Evolutionary conservation across 30 jellyfish, hydroid and myxozoan genomes (phyloP).

Genomic region (Turritopsis rubra): DNA sequence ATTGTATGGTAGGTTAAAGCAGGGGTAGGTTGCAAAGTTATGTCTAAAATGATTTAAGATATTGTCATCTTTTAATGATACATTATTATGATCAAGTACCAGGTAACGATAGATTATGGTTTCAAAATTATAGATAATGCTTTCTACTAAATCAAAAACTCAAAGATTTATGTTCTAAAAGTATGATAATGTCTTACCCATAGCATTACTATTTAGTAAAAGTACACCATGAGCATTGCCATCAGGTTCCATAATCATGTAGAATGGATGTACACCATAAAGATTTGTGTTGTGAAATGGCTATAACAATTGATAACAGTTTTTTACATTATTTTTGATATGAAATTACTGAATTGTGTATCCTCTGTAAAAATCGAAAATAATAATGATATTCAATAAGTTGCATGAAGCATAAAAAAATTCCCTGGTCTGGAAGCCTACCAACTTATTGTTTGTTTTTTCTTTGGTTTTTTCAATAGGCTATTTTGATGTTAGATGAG

Average conservation of each 20-base stretch:
- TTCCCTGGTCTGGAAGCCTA: too few relatives aligned
- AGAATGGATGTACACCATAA: constrained; percentile 96
- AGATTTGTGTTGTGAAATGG: constrained; percentile 47
- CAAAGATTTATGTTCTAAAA: too few relatives aligned
- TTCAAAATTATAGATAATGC: too few relatives aligned
- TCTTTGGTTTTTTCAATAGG: too few relatives aligned
- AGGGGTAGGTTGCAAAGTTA: constrained; percentile 80
- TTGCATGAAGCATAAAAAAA: too few relatives aligned
- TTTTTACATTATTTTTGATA: not conserved
- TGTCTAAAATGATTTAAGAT: constrained; percentile 37
- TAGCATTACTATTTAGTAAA: constrained; percentile 86
- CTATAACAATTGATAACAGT: not conserved
- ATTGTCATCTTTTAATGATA: not conserved
- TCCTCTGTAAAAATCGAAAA: not conserved
- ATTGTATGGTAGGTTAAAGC: constrained; percentile 83
- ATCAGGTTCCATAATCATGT: constrained; percentile 71
- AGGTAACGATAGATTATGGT: too few relatives aligned
- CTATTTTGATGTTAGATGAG: too few relatives aligned
- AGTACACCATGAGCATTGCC: constrained; percentile 93
- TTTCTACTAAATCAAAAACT: too few relatives aligned
- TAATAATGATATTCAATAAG: too few relatives aligned
- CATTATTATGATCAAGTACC: too few relatives aligned
- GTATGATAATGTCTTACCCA: constrained; percentile 82
- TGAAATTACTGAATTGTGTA: too few relatives aligned
- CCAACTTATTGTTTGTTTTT: too few relatives aligned